phyloP scores from a whole-genome alignment of 2,888 invertebrate genomes.

The Baccha elongata region DNA sequence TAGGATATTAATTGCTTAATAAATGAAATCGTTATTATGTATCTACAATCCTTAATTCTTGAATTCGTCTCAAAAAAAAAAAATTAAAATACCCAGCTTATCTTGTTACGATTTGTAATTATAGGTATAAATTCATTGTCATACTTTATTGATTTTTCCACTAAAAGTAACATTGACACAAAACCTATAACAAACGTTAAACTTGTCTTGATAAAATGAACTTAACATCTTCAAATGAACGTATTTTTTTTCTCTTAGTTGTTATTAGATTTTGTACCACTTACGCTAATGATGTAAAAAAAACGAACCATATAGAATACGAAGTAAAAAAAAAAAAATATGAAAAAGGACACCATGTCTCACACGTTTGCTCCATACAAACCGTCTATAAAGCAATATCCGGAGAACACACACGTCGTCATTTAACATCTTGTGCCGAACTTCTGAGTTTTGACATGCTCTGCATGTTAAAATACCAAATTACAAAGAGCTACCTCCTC shows the following conservation, averaged over 20 bases:
- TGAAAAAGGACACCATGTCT: conserved; percentile 36
- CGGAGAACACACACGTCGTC: conserved; percentile 73
- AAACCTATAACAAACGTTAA: background rate
- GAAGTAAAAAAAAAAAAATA: conserved; percentile 47
- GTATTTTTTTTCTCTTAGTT: conserved; percentile 14
- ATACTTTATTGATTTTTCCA: too few relatives aligned
- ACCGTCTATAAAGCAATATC: conserved; percentile 60
- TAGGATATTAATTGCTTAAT: too few relatives aligned
- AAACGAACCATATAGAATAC: conserved; percentile 27
- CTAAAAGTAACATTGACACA: too few relatives aligned
- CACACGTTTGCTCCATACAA: conserved; percentile 52
- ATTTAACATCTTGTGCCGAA: conserved; percentile 73
- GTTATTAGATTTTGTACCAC: conserved; percentile 54
- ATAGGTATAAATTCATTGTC: too few relatives aligned
- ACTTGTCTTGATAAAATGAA: background rate
- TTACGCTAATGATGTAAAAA: conserved; percentile 59
- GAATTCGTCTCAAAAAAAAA: too few relatives aligned
- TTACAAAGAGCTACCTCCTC: conserved; percentile 39
- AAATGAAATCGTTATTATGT: too few relatives aligned
- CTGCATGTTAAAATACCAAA: conserved; percentile 71
- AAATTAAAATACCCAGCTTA: too few relatives aligned
- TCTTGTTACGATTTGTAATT: too few relatives aligned
- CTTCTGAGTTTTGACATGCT: conserved; percentile 69
- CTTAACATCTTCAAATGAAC: background rate
- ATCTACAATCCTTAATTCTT: too few relatives aligned